Conservation (phyloP, 2,797 vertebrate genomes). For the Enteromius afrohamiltoni region DNA sequence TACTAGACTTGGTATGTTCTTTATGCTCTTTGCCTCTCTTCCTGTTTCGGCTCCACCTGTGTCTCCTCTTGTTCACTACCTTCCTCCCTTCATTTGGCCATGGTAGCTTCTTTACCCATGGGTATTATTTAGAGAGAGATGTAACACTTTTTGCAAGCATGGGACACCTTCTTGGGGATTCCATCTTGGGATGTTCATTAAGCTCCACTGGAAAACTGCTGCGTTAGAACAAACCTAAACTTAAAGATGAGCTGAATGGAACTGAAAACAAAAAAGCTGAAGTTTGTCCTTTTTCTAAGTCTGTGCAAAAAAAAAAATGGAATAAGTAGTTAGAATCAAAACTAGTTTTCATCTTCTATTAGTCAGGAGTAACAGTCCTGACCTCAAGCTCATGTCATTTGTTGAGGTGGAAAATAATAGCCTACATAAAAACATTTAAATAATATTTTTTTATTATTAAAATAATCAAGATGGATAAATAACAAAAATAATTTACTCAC, state of each 20-base stretch:
- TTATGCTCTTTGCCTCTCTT: slow-evolving; percentile 78
- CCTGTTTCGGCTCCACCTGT: slow-evolving; percentile 72
- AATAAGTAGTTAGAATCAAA: neutral
- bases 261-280: no score
- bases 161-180: slow-evolving; percentile 59
- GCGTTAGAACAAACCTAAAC: slow-evolving; percentile 19
- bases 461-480: neutral
- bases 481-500: neutral
- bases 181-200: slow-evolving; percentile 65
- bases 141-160: slow-evolving; percentile 27
- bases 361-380: neutral
- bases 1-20: slow-evolving; percentile 99
- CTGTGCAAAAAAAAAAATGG: neutral
- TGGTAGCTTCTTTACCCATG: slow-evolving; percentile 42
- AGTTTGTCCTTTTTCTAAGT: neutral
- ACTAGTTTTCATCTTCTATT: neutral
- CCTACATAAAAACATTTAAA: no score
- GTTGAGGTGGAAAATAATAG: neutral
- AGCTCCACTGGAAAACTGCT: slow-evolving; percentile 68
- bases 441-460: neutral
- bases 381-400: neutral
- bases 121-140: slow-evolving; percentile 23
- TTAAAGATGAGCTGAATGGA: neutral
- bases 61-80: slow-evolving; percentile 66
- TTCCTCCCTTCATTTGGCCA: slow-evolving; percentile 47